Evolutionary conservation across 1,140 invertebrate species (phyloP).

Genomic region (Rhynchophorus ferrugineus): DNA sequence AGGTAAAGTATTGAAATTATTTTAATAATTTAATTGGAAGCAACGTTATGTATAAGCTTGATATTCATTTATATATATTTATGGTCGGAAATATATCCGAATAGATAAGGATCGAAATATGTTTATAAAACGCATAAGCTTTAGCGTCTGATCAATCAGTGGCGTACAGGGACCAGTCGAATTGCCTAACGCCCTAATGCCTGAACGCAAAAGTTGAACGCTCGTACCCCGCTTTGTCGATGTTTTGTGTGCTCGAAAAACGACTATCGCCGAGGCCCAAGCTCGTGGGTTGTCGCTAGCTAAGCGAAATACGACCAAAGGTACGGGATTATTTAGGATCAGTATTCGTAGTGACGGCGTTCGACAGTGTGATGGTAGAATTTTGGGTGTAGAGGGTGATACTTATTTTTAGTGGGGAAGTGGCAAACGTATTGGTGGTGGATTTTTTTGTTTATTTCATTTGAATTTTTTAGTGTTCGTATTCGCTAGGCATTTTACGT

Average conservation of each 20-base stretch:
- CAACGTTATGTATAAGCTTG: too few species aligned
- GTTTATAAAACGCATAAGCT: too few species aligned
- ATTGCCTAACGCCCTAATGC: too few species aligned
- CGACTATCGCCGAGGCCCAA: slow-evolving; percentile 13
- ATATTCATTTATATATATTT: too few species aligned
- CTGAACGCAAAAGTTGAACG: slow-evolving; percentile 2
- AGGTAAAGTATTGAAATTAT: too few species aligned
- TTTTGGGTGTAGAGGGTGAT: slow-evolving; percentile 29
- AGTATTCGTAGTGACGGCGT: not conserved
- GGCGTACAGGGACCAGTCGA: too few species aligned
- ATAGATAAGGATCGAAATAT: too few species aligned
- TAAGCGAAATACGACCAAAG: slow-evolving; percentile 14
- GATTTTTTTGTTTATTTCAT: slow-evolving; percentile 31
- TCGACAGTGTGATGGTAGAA: not conserved
- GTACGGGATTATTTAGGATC: not conserved
- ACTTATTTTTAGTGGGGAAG: slow-evolving; percentile 28
- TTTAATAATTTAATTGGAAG: too few species aligned
- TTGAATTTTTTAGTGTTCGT: slow-evolving; percentile 22
- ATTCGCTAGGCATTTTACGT: slow-evolving; percentile 21
- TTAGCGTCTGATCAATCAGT: too few species aligned
- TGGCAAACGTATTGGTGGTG: slow-evolving; percentile 23
- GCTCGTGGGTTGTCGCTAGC: slow-evolving; percentile 10
- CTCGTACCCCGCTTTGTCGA: slow-evolving; percentile 12
- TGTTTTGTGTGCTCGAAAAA: slow-evolving; percentile 10
- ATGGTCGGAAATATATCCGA: too few species aligned